Base-by-base conservation (phyloP, 2,888 invertebrate species). In the Caenorhabditis wallacei region DNA sequence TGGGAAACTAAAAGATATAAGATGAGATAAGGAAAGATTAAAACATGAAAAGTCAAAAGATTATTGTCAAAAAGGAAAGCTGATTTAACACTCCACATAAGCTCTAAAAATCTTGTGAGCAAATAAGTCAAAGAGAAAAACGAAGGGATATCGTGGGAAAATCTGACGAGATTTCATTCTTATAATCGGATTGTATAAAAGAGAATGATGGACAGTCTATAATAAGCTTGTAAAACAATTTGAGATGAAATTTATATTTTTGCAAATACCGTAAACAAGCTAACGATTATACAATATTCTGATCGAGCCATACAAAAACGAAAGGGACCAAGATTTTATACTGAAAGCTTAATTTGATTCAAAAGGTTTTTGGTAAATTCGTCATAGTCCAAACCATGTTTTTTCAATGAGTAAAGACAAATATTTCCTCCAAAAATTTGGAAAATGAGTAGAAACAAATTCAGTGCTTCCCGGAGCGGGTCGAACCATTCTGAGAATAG, bases 81-180 rank as follows among this genome's bases (percentile, higher is more conserved):
- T 40, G 56, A 57, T 57, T 35, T 35, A 2, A 57, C 24, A 35
- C 8, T 40, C 40, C 22, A 10, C 22, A 16, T 22, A 16, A 59
- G 59, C 59, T 20, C 40, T 40, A 35, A 37, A 30, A 57, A 22
- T 54, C 68, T 18, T 54, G 68, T 54, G 68, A 68, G 68, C 54
- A 53, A 68, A 68, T 68, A 68, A 51, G 51, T 61, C 64, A 51
- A 18, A 16, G 40, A 40, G 2, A 40, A 35, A 16, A 4, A 24
- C 24, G 54, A 22, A 37, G 16, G 30, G 54, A 16, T 40, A 51
- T 35, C 71, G 71, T 72, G 71, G 61, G 71, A 63, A 68, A 68
- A 53, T 22, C 61, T 20, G 61, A 71, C 22, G 10, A 57, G 22
- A 22, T 56, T 43, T 18, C 40, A 40, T 59, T 59, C 10, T 1